A percentile compares a stretch with the other conserved stretches of the same genome.
Evolutionary conservation across 2,888 invertebrate genomes (phyloP).

Genomic region (Phoronis australis): DNA sequence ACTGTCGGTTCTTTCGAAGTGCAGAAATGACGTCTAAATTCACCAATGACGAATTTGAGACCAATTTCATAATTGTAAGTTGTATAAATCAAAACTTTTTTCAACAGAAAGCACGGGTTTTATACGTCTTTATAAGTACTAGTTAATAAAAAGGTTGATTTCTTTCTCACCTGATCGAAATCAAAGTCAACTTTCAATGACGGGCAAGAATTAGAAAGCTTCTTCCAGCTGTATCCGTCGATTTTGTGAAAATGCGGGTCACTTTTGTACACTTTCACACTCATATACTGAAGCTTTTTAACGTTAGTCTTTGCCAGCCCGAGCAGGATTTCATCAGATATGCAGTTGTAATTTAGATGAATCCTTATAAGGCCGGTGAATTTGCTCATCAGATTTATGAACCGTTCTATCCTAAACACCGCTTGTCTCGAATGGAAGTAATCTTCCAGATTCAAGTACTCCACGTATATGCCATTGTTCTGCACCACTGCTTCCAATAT

Average conservation of each 20-base stretch:
- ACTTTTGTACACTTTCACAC: slow-evolving; percentile 27
- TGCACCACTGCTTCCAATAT: slow-evolving; percentile 28
- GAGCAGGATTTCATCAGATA: slow-evolving; percentile 28
- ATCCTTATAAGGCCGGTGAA: slow-evolving; percentile 29
- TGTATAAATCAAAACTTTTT: too few species aligned
- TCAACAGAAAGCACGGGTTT: too few species aligned
- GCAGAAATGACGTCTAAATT: too few species aligned
- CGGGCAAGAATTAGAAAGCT: slow-evolving; percentile 23
- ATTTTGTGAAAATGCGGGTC: slow-evolving; percentile 37
- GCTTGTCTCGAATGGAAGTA: slow-evolving; percentile 31
- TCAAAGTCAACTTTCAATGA: slow-evolving; percentile 24
- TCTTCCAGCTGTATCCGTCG: slow-evolving; percentile 22
- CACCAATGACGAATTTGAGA: too few species aligned
- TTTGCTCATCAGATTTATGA: slow-evolving; percentile 17
- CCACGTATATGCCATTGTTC: slow-evolving; percentile 21
- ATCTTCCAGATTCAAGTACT: slow-evolving; percentile 29
- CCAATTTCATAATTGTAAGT: too few species aligned
- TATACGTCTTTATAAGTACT: too few species aligned
- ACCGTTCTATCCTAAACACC: slow-evolving; percentile 21
- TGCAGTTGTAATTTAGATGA: slow-evolving; percentile 32
- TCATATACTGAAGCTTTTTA: slow-evolving; percentile 23
- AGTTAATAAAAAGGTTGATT: too few species aligned
- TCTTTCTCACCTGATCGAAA: too few species aligned
- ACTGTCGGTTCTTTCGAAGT: too few species aligned
- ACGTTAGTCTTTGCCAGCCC: slow-evolving; percentile 20